Percentiles rank a stretch among this genome's conserved stretches.
Evolutionary conservation across 1,140 invertebrate species (phyloP).

Genomic region (Capitella teleta): DNA sequence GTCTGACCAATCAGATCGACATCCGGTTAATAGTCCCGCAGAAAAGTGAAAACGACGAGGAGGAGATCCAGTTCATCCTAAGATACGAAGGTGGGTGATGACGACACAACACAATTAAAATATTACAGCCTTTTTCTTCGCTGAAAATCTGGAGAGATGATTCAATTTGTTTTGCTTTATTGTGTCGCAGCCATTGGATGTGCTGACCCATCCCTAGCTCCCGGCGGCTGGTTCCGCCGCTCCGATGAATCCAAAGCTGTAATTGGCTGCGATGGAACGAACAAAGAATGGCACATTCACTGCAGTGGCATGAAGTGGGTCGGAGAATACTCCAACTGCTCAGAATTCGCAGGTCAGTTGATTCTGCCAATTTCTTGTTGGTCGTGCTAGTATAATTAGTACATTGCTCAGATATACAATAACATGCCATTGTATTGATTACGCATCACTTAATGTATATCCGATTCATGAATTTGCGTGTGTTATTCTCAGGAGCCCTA

Average conservation of each 20-base stretch:
- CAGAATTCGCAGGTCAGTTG: too few species aligned
- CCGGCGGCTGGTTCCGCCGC: not conserved
- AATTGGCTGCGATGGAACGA: conserved; percentile 3
- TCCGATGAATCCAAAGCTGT: conserved; percentile 1
- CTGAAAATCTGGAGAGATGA: not conserved
- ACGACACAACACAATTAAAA: not conserved
- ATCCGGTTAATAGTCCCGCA: not conserved
- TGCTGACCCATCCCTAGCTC: not conserved
- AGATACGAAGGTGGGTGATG: not conserved
- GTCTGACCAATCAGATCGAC: not conserved
- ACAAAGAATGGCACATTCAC: conserved; percentile 7
- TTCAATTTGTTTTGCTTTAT: not conserved
- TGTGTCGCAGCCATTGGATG: not conserved
- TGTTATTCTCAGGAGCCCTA: not conserved
- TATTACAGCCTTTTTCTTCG: not conserved
- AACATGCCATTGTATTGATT: too few species aligned
- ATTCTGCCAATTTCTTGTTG: too few species aligned
- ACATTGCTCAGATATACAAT: too few species aligned
- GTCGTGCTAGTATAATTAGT: too few species aligned
- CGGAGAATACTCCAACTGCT: conserved; percentile 6
- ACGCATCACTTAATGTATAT: too few species aligned
- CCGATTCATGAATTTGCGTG: not conserved
- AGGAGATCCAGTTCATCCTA: not conserved
- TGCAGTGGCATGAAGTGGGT: conserved; percentile 10
- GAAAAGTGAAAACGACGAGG: not conserved